A percentile compares a stretch with the other conserved stretches of the same genome.
Conservation (phyloP, 2,888 invertebrate species). For the Craniophora ligustri region DNA sequence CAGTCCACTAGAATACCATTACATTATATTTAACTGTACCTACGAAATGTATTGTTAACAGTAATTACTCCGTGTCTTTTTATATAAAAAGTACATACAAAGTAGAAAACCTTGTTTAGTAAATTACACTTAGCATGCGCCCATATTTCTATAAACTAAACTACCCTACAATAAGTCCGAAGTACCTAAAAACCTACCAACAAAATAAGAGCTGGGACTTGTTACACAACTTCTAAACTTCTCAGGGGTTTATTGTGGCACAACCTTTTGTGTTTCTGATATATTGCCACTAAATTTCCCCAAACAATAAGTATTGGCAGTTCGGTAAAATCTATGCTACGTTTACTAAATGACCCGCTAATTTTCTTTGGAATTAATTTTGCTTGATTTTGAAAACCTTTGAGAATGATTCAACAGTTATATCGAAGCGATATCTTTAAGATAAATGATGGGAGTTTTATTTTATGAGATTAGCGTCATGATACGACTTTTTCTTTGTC, state of each 20-base stretch:
- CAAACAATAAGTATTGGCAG: slow-evolving; percentile 66
- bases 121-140: background rate
- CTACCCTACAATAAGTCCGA: slow-evolving; percentile 9
- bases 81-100: too few relatives aligned
- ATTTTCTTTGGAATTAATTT: slow-evolving; percentile 39
- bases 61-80: too few relatives aligned
- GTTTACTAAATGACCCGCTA: slow-evolving; percentile 38
- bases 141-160: background rate
- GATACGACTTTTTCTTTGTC: background rate
- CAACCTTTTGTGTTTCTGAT: slow-evolving; percentile 67
- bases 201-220: slow-evolving; percentile 36
- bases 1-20: too few relatives aligned
- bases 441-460: slow-evolving; percentile 21
- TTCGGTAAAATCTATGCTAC: slow-evolving; percentile 37
- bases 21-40: too few relatives aligned
- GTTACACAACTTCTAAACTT: slow-evolving; percentile 49
- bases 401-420: slow-evolving; percentile 12
- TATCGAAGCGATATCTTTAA: slow-evolving; percentile 6
- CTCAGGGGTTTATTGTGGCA: slow-evolving; percentile 47
- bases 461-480: slow-evolving; percentile 8
- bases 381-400: slow-evolving; percentile 17
- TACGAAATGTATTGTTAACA: too few relatives aligned
- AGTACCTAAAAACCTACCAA: slow-evolving; percentile 24
- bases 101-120: too few relatives aligned
- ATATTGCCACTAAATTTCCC: slow-evolving; percentile 69